These are phyloP conservation scores for Drosophila robusta DNA, from an alignment of 2,888 invertebrate genomes.

Conservation along the genomic window DNA sequence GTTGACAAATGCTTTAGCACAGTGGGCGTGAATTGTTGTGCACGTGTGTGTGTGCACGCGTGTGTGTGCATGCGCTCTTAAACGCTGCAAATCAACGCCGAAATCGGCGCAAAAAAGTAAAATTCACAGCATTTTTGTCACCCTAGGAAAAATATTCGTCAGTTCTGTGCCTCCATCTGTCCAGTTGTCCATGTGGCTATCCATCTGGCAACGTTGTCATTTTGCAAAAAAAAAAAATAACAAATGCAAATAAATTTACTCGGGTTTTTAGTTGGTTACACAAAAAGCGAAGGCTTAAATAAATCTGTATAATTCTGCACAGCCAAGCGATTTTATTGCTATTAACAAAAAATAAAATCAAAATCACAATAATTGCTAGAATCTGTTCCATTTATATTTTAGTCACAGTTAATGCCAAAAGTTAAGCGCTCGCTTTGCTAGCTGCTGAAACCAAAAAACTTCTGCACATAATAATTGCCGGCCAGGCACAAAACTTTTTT, in stretches of 20 bases:
- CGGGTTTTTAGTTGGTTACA: conserved; percentile 30
- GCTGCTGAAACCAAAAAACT: conserved; percentile 32
- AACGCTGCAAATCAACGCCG: conserved; percentile 57
- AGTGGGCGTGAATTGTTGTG: conserved; percentile 21
- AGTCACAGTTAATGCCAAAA: conserved; percentile 35
- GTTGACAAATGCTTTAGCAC: conserved; percentile 53
- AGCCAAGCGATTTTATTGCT: not conserved
- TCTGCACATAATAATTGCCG: conserved; percentile 52
- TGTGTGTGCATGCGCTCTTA: conserved; percentile 27
- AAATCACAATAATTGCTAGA: conserved; percentile 3
- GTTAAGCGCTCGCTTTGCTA: conserved; percentile 34
- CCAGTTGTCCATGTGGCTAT: conserved; percentile 4
- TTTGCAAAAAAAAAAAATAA: conserved; percentile 1
- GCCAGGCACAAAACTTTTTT: conserved; percentile 54
- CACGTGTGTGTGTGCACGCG: not conserved
- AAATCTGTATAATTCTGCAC: conserved; percentile 10
- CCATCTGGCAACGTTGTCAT: conserved; percentile 12
- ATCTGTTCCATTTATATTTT: not conserved
- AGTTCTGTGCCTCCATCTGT: not conserved
- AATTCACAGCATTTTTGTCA: conserved; percentile 6
- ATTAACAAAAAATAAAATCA: not conserved
- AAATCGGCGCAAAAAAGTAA: conserved; percentile 39
- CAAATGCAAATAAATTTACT: conserved; percentile 28
- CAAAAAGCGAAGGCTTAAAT: conserved; percentile 8
- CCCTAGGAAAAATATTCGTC: conserved; percentile 15